A percentile compares a stretch with the other conserved stretches of the same genome.
Conservation (phyloP, 2,113 vertebrate species). For the Smithornis capensis region DNA sequence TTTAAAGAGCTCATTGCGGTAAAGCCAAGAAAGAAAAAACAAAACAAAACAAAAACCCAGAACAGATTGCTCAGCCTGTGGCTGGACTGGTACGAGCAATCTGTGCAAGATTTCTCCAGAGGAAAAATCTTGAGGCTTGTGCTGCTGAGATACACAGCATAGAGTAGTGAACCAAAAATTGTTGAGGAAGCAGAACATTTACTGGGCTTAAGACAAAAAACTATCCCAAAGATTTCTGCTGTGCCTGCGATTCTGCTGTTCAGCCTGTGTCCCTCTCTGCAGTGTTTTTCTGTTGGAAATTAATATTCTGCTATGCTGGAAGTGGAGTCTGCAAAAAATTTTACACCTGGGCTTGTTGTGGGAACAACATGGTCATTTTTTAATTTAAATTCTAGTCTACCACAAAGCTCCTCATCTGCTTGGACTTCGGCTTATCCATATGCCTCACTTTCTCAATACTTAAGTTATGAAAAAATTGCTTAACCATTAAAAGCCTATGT, state of each 20-base stretch:
- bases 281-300: neutral
- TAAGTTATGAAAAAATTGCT: neutral
- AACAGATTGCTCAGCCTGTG: conserved; percentile 59
- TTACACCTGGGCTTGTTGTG: neutral
- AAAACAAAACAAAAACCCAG: neutral
- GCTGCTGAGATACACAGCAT: neutral
- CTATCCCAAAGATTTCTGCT: neutral
- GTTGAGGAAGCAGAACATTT: neutral
- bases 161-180: neutral
- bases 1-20: neutral
- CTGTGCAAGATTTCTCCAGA: conserved; percentile 55
- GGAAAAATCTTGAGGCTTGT: conserved; percentile 3
- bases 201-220: neutral
- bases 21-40: neutral
- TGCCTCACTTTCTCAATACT: neutral
- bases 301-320: neutral
- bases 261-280: neutral
- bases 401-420: neutral
- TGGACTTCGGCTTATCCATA: neutral
- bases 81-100: conserved; percentile 53
- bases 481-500: neutral
- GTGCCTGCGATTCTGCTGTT: neutral
- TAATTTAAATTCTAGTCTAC: neutral
- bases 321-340: neutral
- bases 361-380: neutral